Percentiles rank a stretch among this genome's conserved stretches.
phyloP scores from a whole-genome alignment of 2,797 vertebrate species.

The Sebastolobus alascanus region DNA sequence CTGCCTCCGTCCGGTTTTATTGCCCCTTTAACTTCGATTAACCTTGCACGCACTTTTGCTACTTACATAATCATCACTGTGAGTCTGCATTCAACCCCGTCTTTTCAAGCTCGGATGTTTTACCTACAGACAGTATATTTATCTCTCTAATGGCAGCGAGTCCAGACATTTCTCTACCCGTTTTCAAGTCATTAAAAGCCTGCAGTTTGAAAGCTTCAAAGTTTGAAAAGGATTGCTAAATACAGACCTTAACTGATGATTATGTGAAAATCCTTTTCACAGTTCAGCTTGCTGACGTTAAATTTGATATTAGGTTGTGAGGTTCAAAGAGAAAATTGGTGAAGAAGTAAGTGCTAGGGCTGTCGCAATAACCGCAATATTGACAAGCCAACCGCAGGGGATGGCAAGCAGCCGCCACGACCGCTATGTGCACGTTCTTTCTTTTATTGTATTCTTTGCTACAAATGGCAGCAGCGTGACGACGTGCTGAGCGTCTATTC shows the following conservation, averaged over 20 bases:
- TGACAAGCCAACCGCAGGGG: neutral
- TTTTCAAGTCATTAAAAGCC: constrained; percentile 22
- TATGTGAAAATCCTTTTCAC: constrained; percentile 4
- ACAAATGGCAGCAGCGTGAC: neutral
- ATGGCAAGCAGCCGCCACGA: neutral
- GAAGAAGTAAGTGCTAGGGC: neutral
- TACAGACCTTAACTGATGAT: constrained; percentile 2
- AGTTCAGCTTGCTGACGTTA: neutral
- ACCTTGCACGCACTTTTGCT: neutral
- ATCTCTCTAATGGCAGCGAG: neutral
- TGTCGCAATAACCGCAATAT: too few relatives aligned
- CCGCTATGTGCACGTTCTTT: neutral
- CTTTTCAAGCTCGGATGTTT: neutral
- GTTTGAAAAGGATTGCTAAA: constrained; percentile 10
- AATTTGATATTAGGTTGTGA: constrained; percentile 1
- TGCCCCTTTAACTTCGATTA: neutral
- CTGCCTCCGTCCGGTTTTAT: neutral
- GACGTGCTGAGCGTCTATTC: neutral
- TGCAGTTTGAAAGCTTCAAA: constrained; percentile 9
- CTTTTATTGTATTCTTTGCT: neutral
- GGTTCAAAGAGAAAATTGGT: neutral
- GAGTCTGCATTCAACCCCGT: neutral
- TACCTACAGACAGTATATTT: neutral
- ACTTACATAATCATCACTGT: constrained; percentile 10
- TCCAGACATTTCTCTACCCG: neutral